Percentiles rank a stretch among this genome's conserved stretches.
phyloP scores from a whole-genome alignment of 2,797 vertebrate genomes.

The Centropyge bicolor region DNA sequence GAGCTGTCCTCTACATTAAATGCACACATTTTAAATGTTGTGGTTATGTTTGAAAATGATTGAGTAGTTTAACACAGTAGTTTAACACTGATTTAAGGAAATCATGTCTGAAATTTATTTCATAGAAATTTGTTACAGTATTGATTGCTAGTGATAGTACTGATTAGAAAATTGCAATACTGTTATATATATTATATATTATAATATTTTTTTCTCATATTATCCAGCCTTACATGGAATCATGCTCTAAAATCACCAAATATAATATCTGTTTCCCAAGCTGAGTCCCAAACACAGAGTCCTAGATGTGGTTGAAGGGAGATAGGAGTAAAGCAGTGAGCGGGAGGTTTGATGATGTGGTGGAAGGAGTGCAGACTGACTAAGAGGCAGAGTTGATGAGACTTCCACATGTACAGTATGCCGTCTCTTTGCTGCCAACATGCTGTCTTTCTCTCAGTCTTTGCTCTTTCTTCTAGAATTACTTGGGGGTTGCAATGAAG shows the following conservation, averaged over 20 bases:
- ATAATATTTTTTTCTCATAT: too few species aligned
- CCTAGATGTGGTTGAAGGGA: slow-evolving; percentile 4
- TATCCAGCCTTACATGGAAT: too few species aligned
- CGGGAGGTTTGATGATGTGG: slow-evolving; percentile 8
- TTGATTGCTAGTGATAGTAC: too few species aligned
- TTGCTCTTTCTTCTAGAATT: neutral
- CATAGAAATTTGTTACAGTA: too few species aligned
- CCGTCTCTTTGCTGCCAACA: slow-evolving; percentile 19
- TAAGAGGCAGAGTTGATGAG: slow-evolving; percentile 46
- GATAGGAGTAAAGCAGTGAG: slow-evolving; percentile 11
- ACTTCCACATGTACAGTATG: slow-evolving; percentile 60
- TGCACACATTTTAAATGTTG: neutral
- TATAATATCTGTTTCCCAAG: neutral
- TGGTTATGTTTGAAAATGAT: neutral
- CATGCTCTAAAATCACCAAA: too few species aligned
- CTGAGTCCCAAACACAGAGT: neutral
- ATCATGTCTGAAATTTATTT: too few species aligned
- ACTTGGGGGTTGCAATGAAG: neutral
- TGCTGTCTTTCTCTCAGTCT: slow-evolving; percentile 20
- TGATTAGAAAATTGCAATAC: too few species aligned
- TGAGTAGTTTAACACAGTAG: too few species aligned
- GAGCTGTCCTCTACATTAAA: too few species aligned
- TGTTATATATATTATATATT: too few species aligned
- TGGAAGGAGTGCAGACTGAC: slow-evolving; percentile 24
- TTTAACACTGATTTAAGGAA: too few species aligned